These are phyloP conservation scores for Mixornis gularis DNA, from an alignment of 2,113 vertebrate genomes.

Conservation along the genomic window DNA sequence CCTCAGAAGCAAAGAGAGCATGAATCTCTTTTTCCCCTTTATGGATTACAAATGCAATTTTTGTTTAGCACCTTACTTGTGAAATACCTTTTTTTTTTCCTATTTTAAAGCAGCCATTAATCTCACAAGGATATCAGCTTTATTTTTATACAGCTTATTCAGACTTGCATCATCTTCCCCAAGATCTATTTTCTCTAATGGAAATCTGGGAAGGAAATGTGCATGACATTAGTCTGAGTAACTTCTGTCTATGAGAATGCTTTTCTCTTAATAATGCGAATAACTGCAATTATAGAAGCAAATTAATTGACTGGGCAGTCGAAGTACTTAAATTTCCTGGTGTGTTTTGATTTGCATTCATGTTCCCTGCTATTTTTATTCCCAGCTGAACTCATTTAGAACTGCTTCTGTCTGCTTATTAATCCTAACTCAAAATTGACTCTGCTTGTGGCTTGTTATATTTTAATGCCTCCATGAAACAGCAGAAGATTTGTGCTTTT, in stretches of 20 bases:
- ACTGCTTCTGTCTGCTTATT: background rate
- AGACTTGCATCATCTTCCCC: background rate
- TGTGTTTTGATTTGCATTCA: constrained; percentile 32
- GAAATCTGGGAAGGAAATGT: constrained; percentile 31
- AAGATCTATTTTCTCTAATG: constrained; percentile 27
- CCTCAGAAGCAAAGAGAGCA: background rate
- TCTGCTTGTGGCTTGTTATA: background rate
- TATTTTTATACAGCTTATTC: constrained; percentile 28
- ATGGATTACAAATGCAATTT: background rate
- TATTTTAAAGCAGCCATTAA: background rate
- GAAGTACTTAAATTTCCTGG: constrained; percentile 10
- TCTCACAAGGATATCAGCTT: background rate
- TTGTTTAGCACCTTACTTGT: background rate
- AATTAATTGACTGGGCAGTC: constrained; percentile 52
- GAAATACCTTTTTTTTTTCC: background rate
- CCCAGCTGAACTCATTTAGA: background rate
- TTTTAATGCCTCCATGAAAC: background rate
- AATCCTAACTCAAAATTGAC: background rate
- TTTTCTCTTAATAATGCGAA: constrained; percentile 39
- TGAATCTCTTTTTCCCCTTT: background rate
- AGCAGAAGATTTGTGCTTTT: background rate
- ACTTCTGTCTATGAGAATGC: constrained; percentile 1
- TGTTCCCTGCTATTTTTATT: constrained; percentile 51
- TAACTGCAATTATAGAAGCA: constrained; percentile 24
- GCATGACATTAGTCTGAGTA: constrained; percentile 6